Evolutionary conservation across 2,888 invertebrate species (phyloP).

Genomic region (Abscondita cerata): DNA sequence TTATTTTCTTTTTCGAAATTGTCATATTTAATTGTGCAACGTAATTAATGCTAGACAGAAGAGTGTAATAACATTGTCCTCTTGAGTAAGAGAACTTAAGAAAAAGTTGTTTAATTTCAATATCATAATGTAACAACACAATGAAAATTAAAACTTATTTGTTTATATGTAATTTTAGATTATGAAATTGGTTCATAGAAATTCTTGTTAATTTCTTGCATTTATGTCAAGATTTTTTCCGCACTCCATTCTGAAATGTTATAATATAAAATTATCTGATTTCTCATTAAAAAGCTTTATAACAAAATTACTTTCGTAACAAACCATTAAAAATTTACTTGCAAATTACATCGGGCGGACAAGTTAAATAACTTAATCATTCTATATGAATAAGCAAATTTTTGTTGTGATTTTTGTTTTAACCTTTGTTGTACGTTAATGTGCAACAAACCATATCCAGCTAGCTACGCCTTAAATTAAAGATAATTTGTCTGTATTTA

Average conservation of each 20-base stretch:
- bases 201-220: conserved; percentile 10
- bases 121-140: neutral
- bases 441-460: no score
- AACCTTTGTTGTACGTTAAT: no score
- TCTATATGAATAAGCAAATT: neutral
- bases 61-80: no score
- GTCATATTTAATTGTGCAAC: no score
- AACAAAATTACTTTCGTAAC: conserved; percentile 6
- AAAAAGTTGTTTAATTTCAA: no score
- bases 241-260: neutral
- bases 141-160: conserved; percentile 22
- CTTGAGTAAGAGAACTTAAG: no score
- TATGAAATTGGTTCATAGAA: conserved; percentile 18
- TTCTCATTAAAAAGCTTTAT: conserved; percentile 3
- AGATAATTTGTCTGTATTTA: no score
- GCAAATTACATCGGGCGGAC: neutral
- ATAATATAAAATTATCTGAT: conserved; percentile 12
- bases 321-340: conserved; percentile 4
- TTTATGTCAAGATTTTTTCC: conserved; percentile 23
- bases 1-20: no score
- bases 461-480: no score
- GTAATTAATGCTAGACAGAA: no score
- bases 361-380: no score
- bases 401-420: no score
- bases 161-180: conserved; percentile 9